These are phyloP conservation scores for Subacronicta megacephala DNA, from an alignment of 2,888 invertebrate species.

Conservation along the genomic window DNA sequence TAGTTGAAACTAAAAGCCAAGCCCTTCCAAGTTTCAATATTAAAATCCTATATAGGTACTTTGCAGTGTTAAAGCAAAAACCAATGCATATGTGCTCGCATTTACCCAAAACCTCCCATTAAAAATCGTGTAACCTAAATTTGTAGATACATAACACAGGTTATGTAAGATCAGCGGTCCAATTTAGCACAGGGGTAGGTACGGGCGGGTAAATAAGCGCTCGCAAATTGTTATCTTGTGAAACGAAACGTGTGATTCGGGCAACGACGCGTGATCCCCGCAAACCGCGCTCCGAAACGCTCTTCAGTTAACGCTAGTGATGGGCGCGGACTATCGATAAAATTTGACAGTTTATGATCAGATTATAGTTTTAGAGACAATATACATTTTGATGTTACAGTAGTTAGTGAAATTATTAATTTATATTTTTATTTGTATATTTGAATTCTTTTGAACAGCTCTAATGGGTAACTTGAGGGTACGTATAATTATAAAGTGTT, in stretches of 20 bases:
- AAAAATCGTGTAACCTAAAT: conserved; percentile 55
- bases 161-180: conserved; percentile 66
- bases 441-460: too few species aligned
- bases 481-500: too few species aligned
- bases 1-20: too few species aligned
- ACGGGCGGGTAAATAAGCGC: conserved; percentile 84
- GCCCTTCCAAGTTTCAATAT: too few species aligned
- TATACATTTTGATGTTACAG: too few species aligned
- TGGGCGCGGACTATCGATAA: conserved; percentile 58
- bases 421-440: too few species aligned
- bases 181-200: conserved; percentile 82
- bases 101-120: conserved; percentile 30
- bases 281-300: conserved; percentile 76
- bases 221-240: conserved; percentile 90
- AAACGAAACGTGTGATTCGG: conserved; percentile 89
- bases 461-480: too few species aligned
- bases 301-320: conserved; percentile 81
- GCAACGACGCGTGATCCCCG: conserved; percentile 86
- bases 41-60: too few species aligned
- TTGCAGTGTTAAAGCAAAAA: too few species aligned
- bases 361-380: not conserved
- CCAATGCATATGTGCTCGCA: too few species aligned
- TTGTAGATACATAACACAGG: conserved; percentile 51
- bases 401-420: too few species aligned
- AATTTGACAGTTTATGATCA: conserved; percentile 1